Percentiles rank a stretch among this genome's conserved stretches.
Conservation (phyloP, 1,140 invertebrate species). For the Lepidurus arcticus region DNA sequence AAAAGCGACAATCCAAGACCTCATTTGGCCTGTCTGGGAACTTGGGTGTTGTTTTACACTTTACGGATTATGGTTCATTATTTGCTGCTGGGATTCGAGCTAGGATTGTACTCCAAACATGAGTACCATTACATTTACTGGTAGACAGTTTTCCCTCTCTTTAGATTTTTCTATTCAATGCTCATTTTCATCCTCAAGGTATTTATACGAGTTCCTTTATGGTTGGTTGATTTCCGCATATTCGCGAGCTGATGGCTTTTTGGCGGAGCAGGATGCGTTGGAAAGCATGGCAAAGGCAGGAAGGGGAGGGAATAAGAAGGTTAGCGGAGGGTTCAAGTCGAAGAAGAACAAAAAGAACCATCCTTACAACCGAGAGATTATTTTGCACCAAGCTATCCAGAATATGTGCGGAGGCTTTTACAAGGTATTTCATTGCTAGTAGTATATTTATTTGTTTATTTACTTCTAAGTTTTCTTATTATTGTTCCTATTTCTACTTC, state of each 20-base stretch:
- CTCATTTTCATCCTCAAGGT: constrained; percentile 51
- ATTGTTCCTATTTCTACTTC: not conserved
- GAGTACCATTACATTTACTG: constrained; percentile 95
- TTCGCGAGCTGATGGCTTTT: constrained; percentile 76
- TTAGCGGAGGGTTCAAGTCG: constrained; percentile 42
- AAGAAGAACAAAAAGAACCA: constrained; percentile 49
- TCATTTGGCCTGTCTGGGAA: constrained; percentile 83
- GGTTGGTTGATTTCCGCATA: constrained; percentile 88
- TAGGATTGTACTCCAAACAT: constrained; percentile 92
- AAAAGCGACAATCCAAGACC: constrained; percentile 62
- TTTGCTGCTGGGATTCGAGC: constrained; percentile 85
- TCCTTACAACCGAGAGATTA: constrained; percentile 73
- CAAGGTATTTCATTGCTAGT: constrained; percentile 56
- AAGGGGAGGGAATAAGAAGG: constrained; percentile 34
- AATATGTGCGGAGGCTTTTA: constrained; percentile 93
- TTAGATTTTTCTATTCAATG: constrained; percentile 24
- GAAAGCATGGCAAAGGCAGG: constrained; percentile 36
- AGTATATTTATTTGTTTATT: constrained; percentile 15
- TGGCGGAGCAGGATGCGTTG: constrained; percentile 66
- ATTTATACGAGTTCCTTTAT: constrained; percentile 90
- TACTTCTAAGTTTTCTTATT: not conserved
- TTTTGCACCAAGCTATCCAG: constrained; percentile 81
- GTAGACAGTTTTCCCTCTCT: constrained; percentile 46
- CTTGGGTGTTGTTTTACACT: constrained; percentile 95
- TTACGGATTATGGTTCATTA: constrained; percentile 93